Base-by-base conservation (phyloP, 2,113 vertebrate species). In the Jacana jacana region DNA sequence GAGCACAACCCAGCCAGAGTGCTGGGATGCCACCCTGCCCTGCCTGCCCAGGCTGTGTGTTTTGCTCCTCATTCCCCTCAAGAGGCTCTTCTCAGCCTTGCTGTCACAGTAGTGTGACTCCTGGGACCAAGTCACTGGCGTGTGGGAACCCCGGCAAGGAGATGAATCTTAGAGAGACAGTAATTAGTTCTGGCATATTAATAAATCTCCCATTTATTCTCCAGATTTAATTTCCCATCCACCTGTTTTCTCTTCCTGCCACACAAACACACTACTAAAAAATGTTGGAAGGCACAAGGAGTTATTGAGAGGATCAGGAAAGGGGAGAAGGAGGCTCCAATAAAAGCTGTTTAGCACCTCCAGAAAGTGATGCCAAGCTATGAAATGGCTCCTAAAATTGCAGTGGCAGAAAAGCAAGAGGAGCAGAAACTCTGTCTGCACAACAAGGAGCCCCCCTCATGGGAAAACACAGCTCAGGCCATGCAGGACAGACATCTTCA, bases 111-210 rank as follows among this genome's bases (percentile, higher is more conserved):
- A 73, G 27, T 22, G 81, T 6, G 10, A 37, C 88, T 69, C 85
- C 24, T 28, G 91, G 88, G 92, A 75, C 54, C 6, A 4, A 54
- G 73, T n/a, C 73, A 63, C 15, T 75, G 77, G 86, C n/a, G 1
- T 93, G 68, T 11, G 77, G 84, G 85, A 76, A n/a, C 84, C 80
- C 88, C 72, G 79, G 89, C 93, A 89, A 94, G 80, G 70, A 96
- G 96, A 90, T 81, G 70, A 93, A 93, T 96, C 96, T 94, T 66
- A 91, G 86, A 80, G 96, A 97, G 95, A 85, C 33, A 37, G 89
- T 97, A 97, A 98, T 98, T 97, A 97, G 94, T 89, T 95, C 86
- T 97, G 97, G 93, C 95, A 95, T 95, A 96, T 97, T 98, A 97
- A 98, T 95, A 94, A 93, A 80, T 81, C 78, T 79, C 91, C 95